Conservation (phyloP, 2,888 invertebrate genomes). For the Gastracanthus pulcherrimus region DNA sequence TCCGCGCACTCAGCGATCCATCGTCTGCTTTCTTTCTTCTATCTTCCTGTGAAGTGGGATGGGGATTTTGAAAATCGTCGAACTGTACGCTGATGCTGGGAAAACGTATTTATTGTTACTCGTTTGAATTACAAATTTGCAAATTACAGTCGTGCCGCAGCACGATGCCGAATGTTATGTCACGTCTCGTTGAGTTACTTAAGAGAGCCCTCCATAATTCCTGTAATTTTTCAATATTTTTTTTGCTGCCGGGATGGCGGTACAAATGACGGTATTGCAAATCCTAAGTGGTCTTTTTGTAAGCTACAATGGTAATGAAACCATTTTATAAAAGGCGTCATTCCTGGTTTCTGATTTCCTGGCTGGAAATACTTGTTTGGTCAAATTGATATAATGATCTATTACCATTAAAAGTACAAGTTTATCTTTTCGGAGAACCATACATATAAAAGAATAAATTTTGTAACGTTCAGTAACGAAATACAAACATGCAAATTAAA, state of each 20-base stretch:
- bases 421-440: not conserved
- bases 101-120: slow-evolving; percentile 28
- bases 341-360: not conserved
- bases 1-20: no score
- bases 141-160: slow-evolving; percentile 41
- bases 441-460: no score
- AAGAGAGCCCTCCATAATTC: not conserved
- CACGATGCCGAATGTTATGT: slow-evolving; percentile 2
- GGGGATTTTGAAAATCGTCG: no score
- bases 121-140: slow-evolving; percentile 42
- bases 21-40: no score
- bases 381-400: not conserved
- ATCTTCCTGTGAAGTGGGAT: no score
- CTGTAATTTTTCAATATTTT: slow-evolving; percentile 9
- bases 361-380: not conserved
- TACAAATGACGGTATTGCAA: not conserved
- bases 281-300: not conserved
- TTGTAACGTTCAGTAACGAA: no score
- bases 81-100: not conserved
- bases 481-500: no score
- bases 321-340: not conserved
- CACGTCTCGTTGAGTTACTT: not conserved
- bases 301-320: not conserved
- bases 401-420: not conserved
- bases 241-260: not conserved